Conservation (phyloP, 2,113 vertebrate species). For the Rhineura floridana region DNA sequence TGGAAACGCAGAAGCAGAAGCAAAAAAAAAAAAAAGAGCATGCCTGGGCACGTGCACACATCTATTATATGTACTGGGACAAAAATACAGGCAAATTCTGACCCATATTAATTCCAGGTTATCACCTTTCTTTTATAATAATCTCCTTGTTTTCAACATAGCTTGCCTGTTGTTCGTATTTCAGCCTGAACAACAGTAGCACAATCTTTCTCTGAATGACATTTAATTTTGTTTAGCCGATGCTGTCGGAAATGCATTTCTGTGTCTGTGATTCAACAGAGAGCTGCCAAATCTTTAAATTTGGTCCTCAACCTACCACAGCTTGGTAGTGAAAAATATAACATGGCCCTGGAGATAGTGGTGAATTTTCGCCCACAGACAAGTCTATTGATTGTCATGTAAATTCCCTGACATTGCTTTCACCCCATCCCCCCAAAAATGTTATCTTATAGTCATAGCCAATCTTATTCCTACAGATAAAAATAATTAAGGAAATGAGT, state of each 20-base stretch:
- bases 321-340: neutral
- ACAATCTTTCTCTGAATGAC: neutral
- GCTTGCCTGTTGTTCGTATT: neutral
- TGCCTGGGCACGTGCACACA: neutral
- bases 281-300: neutral
- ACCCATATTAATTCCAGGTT: neutral
- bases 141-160: neutral
- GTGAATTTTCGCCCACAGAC: neutral
- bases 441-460: neutral
- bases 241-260: neutral
- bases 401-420: slow-evolving; percentile 12
- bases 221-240: neutral
- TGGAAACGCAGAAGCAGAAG: slow-evolving; percentile 62
- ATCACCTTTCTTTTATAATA: neutral
- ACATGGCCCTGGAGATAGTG: neutral
- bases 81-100: neutral
- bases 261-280: neutral
- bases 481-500: slow-evolving; percentile 30
- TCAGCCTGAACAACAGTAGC: neutral
- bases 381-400: neutral
- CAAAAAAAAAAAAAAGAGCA: slow-evolving; percentile 34
- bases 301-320: neutral
- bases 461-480: neutral
- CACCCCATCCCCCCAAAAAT: neutral
- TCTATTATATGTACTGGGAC: slow-evolving; percentile 4